Conservation (phyloP, 2,797 vertebrate genomes). For the Tadarida brasiliensis region DNA sequence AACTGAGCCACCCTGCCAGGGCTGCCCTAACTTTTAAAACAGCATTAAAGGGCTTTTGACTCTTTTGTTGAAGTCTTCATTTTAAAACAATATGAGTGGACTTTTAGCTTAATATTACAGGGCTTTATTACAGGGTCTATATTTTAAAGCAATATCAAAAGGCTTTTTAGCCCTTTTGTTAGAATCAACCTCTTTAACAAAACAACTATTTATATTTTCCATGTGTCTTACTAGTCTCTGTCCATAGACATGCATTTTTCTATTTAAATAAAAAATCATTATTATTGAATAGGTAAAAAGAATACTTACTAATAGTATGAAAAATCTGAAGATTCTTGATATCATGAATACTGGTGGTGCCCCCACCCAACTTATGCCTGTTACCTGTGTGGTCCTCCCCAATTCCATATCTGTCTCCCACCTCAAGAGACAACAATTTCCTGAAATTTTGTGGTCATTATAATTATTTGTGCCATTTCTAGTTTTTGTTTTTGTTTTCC, state of each 20-base stretch:
- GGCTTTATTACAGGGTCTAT: background rate
- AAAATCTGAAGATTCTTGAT: background rate
- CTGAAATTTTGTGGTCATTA: background rate
- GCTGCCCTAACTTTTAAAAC: constrained; percentile 18
- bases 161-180: background rate
- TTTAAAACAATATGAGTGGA: background rate
- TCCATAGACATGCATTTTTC: background rate
- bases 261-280: background rate
- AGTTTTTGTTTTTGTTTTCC: background rate
- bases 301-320: background rate
- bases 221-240: background rate
- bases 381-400: background rate
- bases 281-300: constrained; percentile 14
- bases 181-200: background rate
- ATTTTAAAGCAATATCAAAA: background rate
- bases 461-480: background rate
- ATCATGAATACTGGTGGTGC: background rate
- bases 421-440: background rate
- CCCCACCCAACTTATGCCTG: too few relatives aligned
- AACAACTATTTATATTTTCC: background rate
- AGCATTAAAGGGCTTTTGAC: background rate
- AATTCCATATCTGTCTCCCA: background rate
- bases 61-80: background rate
- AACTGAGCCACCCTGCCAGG: background rate
- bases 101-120: background rate